Conservation (phyloP, 1,140 invertebrate genomes). For the Luehdorfia chinensis region DNA sequence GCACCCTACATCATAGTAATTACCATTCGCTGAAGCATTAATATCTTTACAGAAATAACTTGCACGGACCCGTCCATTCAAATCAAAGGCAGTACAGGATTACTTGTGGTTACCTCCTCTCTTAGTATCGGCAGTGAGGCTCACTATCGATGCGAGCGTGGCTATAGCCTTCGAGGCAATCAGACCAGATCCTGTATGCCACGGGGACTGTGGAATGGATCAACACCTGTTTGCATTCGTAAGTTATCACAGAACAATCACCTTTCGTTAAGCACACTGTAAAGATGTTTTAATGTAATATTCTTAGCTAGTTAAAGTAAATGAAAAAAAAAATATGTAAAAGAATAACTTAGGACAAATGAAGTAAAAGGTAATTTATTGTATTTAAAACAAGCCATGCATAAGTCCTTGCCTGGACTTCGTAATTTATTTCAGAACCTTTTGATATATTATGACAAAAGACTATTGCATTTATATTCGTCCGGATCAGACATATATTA, state of each 20-base stretch:
- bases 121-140: constrained; percentile 86
- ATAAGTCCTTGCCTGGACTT: no score
- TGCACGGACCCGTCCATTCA: constrained; percentile 81
- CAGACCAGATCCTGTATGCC: constrained; percentile 85
- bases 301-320: no score
- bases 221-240: constrained; percentile 88
- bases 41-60: constrained; percentile 82
- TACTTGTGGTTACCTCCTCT: constrained; percentile 76
- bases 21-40: no score
- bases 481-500: no score
- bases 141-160: constrained; percentile 88
- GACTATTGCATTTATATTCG: no score
- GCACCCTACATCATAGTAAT: no score
- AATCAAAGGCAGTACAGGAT: constrained; percentile 50
- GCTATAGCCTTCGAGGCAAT: constrained; percentile 89
- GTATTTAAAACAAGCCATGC: no score
- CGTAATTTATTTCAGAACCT: no score
- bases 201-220: constrained; percentile 90
- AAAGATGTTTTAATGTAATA: no score
- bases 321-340: no score
- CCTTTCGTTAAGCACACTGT: background rate
- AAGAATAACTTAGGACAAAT: background rate
- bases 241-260: constrained; percentile 72
- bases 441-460: no score
- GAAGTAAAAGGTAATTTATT: no score